A percentile compares a stretch with the other conserved stretches of the same genome.
Conservation (phyloP, 2,797 vertebrate genomes). For the Myotis daubentonii region DNA sequence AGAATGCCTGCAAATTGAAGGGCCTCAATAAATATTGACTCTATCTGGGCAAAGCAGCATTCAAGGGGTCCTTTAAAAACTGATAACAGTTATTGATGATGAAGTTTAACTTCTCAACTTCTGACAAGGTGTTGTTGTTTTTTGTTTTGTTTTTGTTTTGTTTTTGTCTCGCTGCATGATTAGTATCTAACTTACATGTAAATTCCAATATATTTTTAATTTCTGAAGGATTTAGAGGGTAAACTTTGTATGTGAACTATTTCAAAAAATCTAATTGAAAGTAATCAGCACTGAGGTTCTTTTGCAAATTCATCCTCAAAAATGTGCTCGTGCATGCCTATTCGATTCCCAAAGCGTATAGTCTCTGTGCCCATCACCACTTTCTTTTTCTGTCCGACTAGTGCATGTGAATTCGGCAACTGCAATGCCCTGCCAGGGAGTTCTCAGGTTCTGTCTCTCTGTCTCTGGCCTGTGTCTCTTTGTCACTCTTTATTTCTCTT, state of each 20-base stretch:
- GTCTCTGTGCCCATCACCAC: not conserved
- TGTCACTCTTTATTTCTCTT: not conserved
- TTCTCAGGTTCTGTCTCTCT: not conserved
- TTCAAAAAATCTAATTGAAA: constrained; percentile 36
- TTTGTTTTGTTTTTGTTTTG: not conserved
- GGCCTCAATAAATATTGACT: not conserved
- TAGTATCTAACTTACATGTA: constrained; percentile 21
- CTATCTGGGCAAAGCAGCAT: not conserved
- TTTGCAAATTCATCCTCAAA: constrained; percentile 35
- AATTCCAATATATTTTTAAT: constrained; percentile 46
- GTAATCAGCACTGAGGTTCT: not conserved
- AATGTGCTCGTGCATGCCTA: rapidly evolving
- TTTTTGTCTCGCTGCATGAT: not conserved
- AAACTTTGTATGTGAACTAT: not conserved
- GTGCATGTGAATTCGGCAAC: not conserved
- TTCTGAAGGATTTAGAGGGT: not conserved
- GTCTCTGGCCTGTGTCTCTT: not conserved
- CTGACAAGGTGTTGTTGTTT: not conserved
- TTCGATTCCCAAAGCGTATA: not conserved
- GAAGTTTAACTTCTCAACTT: not conserved
- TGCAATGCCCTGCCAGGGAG: not conserved
- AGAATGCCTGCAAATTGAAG: not conserved
- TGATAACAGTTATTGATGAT: not conserved
- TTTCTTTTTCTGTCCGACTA: not conserved
- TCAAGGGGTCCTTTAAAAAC: not conserved